These are phyloP conservation scores for Leptinotarsa defecta DNA, from an alignment of 1,140 invertebrate genomes.

Conservation along the genomic window DNA sequence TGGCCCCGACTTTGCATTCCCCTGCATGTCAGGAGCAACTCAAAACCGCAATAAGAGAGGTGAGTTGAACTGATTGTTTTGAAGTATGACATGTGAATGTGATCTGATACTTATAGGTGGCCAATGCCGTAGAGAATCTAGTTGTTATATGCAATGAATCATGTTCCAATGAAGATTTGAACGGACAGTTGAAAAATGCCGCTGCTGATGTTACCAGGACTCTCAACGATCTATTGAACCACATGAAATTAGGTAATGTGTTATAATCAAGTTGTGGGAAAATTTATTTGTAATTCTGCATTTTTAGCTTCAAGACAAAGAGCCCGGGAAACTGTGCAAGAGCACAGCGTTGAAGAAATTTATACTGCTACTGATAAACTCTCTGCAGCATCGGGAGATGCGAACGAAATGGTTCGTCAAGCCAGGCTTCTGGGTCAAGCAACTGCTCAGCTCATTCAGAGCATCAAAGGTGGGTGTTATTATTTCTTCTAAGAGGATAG, in stretches of 20 bases:
- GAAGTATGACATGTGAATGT: not conserved
- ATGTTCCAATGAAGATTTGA: constrained; percentile 67
- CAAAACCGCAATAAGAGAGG: constrained; percentile 86
- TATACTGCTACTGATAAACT: constrained; percentile 88
- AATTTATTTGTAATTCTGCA: not conserved
- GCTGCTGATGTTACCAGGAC: constrained; percentile 88
- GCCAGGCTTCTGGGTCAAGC: constrained; percentile 90
- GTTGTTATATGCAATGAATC: constrained; percentile 80
- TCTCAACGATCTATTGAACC: constrained; percentile 87
- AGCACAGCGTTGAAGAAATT: constrained; percentile 85
- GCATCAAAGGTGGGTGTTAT: constrained; percentile 71
- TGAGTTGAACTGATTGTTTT: not conserved
- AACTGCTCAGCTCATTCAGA: constrained; percentile 89
- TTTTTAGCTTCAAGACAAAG: constrained; percentile 53
- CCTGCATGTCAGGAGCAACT: constrained; percentile 93
- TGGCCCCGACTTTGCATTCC: constrained; percentile 82
- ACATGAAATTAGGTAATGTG: constrained; percentile 71
- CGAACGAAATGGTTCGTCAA: constrained; percentile 92
- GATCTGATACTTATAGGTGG: constrained; percentile 62
- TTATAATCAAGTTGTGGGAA: not conserved
- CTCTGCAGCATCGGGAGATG: constrained; percentile 80
- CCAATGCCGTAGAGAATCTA: constrained; percentile 89
- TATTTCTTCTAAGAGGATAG: too few species aligned
- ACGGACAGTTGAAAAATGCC: constrained; percentile 80
- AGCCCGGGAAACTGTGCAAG: constrained; percentile 66